Base-by-base conservation (phyloP, 1,140 invertebrate species). In the Amyelois transitella region DNA sequence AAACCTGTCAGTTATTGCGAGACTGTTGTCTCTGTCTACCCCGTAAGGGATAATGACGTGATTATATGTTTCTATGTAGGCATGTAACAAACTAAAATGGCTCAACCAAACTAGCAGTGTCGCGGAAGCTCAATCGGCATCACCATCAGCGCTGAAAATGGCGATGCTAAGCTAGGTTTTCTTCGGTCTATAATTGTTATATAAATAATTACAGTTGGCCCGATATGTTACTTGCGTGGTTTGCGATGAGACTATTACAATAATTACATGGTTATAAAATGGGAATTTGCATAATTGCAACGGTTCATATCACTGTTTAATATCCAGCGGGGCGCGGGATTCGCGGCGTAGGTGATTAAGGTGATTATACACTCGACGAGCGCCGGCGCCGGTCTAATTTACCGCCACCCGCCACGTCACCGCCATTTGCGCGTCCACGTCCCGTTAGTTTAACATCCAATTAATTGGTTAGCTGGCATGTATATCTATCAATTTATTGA, bases 381-480 rank as follows among this genome's bases (percentile, higher is more conserved):
- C 56, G 53, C 59, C 43, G 53, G 22, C 51, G 48, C 52, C 51
- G 44, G 62, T 53, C 63, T 62, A 62, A 70, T 70, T 70, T 70
- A 55, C 64, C 64, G 60, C 32, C 32, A 38, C n/a, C 32, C 32
- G 32, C 28, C 28, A 38, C 32, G 32, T 14, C 32, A 38, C 6
- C n/a, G 32, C 64, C 58, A 62, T 67, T 70, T 63, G 51, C 59
- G 18, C 55, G 19, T 14, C 50, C 43, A 45, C 43, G 43, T 19
- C 51, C 43, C 43, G 12, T 47, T 48, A 22, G 50, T 55, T 65
- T 64, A 58, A 62, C 55, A 58, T 25, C 48, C 66, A 69, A 69
- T 69, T 69, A 60, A 56, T 52, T 14, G 12, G n/a, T 38, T 38
- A 38, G 32, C 32, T 14, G 1, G n/a, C n/a, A n/a, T n/a, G n/a